These are phyloP conservation scores for Nomada lathburiana DNA, from an alignment of 2,888 invertebrate species.

Conservation along the genomic window DNA sequence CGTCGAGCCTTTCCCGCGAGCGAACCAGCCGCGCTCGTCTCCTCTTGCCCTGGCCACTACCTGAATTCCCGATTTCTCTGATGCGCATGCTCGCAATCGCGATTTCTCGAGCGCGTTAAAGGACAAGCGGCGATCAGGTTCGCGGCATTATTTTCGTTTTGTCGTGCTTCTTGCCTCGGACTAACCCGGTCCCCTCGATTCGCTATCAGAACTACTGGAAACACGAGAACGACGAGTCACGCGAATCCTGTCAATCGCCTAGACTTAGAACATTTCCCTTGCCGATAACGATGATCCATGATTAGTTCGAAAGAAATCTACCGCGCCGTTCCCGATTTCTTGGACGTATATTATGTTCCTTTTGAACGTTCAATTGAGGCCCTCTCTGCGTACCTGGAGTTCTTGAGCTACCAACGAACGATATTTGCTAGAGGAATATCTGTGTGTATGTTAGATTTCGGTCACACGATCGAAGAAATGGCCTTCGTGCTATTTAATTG, in stretches of 20 bases:
- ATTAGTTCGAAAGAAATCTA: neutral
- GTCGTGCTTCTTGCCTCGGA: slow-evolving; percentile 8
- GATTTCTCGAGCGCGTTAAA: slow-evolving; percentile 38
- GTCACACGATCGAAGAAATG: neutral
- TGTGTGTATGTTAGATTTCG: neutral
- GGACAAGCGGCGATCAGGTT: slow-evolving; percentile 33
- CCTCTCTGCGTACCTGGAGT: neutral
- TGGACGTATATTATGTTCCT: too few relatives aligned
- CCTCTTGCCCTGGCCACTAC: slow-evolving; percentile 47
- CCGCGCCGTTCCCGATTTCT: too few relatives aligned
- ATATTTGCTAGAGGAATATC: neutral
- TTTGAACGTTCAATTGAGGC: too few relatives aligned
- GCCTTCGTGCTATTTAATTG: slow-evolving; percentile 25
- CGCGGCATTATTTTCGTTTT: slow-evolving; percentile 54
- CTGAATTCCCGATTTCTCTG: slow-evolving; percentile 67
- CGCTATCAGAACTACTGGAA: neutral
- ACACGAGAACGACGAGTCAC: neutral
- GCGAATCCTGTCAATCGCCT: neutral
- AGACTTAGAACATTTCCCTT: neutral
- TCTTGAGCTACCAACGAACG: neutral
- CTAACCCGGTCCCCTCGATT: slow-evolving; percentile 33
- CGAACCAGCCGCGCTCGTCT: slow-evolving; percentile 24
- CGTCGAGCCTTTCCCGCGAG: slow-evolving; percentile 61
- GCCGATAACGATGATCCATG: too few relatives aligned
- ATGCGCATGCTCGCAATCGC: slow-evolving; percentile 30